phyloP scores from a whole-genome alignment of 1,140 invertebrate species.

The Holotrichia oblita region DNA sequence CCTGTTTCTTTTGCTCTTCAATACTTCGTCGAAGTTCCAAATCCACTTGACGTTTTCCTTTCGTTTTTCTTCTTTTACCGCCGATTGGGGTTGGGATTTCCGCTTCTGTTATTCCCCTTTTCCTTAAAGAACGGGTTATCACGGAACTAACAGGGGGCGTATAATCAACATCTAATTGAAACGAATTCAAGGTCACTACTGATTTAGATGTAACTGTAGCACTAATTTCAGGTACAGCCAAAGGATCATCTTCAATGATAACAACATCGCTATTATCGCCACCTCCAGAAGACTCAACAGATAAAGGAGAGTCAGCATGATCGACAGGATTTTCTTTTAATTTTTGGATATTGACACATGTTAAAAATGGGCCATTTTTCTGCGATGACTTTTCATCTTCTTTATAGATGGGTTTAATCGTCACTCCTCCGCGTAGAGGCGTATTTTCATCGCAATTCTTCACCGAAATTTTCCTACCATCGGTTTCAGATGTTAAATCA shows the following conservation, averaged over 20 bases:
- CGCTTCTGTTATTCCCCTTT: constrained; percentile 49
- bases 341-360: constrained; percentile 37
- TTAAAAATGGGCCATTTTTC: constrained; percentile 45
- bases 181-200: constrained; percentile 38
- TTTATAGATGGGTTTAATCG: constrained; percentile 23
- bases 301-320: background rate
- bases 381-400: constrained; percentile 46
- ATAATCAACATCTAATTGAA: constrained; percentile 40
- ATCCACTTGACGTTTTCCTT: constrained; percentile 63
- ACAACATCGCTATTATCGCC: constrained; percentile 38
- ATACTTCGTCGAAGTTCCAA: constrained; percentile 66
- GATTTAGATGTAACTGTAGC: background rate
- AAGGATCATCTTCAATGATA: constrained; percentile 43
- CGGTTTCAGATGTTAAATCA: constrained; percentile 27
- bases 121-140: constrained; percentile 23
- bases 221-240: background rate
- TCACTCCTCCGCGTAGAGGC: background rate
- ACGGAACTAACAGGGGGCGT: background rate
- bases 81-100: constrained; percentile 53
- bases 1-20: constrained; percentile 67
- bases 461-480: constrained; percentile 6
- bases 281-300: background rate
- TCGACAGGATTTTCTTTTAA: constrained; percentile 36
- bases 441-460: background rate
- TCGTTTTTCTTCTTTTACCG: constrained; percentile 46